Conservation (phyloP, 2,888 invertebrate genomes). For the Xanthia icteritia region DNA sequence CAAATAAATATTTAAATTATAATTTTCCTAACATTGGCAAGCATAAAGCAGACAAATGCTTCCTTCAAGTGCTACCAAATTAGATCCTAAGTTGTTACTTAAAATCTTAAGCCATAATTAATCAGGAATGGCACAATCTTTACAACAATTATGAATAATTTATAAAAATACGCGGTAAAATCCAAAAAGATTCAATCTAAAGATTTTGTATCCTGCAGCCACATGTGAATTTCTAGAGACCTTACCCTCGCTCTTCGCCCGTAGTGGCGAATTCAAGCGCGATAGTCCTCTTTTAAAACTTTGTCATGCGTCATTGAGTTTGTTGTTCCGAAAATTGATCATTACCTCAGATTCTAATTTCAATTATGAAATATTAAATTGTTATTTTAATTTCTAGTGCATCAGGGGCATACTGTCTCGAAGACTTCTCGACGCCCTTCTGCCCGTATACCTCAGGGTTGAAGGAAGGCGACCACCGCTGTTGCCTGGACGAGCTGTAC, state of each 20-base stretch:
- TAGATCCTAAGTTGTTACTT: neutral
- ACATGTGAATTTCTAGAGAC: too few species aligned
- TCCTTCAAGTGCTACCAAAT: neutral
- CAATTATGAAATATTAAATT: neutral
- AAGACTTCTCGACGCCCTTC: conserved; percentile 92
- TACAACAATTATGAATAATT: neutral
- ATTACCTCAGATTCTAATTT: neutral
- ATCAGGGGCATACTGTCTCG: conserved; percentile 93
- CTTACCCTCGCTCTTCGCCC: too few species aligned
- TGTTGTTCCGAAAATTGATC: neutral
- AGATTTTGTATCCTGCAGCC: too few species aligned
- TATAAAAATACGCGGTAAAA: neutral
- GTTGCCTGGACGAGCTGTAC: conserved; percentile 91
- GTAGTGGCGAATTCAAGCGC: neutral
- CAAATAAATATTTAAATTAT: neutral
- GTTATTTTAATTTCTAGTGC: conserved; percentile 83
- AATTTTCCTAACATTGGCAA: neutral
- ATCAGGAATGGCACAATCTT: neutral
- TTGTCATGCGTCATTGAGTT: neutral
- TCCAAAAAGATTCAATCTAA: too few species aligned
- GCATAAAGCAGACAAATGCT: neutral
- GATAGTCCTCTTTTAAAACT: neutral
- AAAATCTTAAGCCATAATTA: neutral
- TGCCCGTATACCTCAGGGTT: conserved; percentile 92
- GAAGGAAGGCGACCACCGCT: conserved; percentile 92